Evolutionary conservation across 2,888 invertebrate genomes (phyloP), one percentile per base, ranked within the genome.

Genomic region (Thalpophila matura): DNA sequence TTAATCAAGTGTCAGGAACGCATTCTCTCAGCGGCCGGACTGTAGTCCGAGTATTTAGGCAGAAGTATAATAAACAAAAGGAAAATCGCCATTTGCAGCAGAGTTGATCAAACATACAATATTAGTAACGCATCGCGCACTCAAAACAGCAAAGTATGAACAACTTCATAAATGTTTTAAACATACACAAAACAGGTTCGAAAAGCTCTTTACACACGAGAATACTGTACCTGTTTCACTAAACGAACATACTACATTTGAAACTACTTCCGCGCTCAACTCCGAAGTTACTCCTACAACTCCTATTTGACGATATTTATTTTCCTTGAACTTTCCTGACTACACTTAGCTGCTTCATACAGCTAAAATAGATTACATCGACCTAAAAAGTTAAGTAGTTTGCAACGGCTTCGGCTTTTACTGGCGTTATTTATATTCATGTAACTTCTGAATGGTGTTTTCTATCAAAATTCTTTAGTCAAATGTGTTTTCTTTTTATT

Each of bases 251-350:
- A 57, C 63, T 60, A 63, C 40, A 67, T 65, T 58, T 46, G 29
- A 38, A 72, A 63, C 59, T 63, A 68, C 61, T 67, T 42, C 54
- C 64, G 38, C 7, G n/a, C 26, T 43, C 58, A 54, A 69, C 57
- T 63, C 49, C 37, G 27, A 24, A 75, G 60, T 73, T 61, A 18
- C 27, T 24, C 35, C 12, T 59, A 62, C 56, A 59, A 67, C 66
- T 66, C 61, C 55, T 73, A 77, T 77, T 62, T 57, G 46, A 62
- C 61, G 20, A 67, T 77, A 77, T 77, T 77, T 79, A 76, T 77
- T 79, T 76, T 63, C 27, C 29, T n/a, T 40, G 18, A 60, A 79
- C 49, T 79, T 79, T 63, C 31, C 47, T 59, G 58, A 73, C 54
- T 69, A 77, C 74, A 61, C 61, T 77, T 66, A 73, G 66, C 49